Base-by-base conservation (phyloP, 2,797 vertebrate genomes). In the Okamejei kenojei region DNA sequence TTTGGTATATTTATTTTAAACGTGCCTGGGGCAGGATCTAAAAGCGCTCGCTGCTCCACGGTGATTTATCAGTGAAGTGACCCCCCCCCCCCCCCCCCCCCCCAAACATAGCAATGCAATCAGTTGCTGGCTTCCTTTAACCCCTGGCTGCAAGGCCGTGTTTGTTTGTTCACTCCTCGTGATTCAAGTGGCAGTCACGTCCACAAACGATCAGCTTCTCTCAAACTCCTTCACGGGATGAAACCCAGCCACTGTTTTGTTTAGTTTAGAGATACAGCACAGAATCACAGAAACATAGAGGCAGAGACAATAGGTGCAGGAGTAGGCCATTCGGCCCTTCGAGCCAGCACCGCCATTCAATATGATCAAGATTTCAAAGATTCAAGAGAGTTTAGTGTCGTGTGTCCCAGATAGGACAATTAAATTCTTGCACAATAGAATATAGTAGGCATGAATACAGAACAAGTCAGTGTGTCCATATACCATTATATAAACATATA, bases 1-100 rank as follows among this genome's bases (percentile, higher is more conserved):
- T 54, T 71, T 92, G 71, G 90, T 92, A 76, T 76, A 92, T 92
- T 92, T 92, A 76, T 92, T 92, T 92, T 92, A 92, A 92, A n/a
- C 90, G 15, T 74, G 90, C 90, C 90, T 76, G 90, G 9, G 35
- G 90, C 90, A 76, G 19, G 90, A 74, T 92, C 58, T 76, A 54
- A 76, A 92, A n/a, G 35, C 71, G 58, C 76, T 38, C n/a, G 71
- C 58, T 76, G 76, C 71, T 92, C 11, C 71, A 29, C 45, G 29
- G 90, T 92, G 35, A 92, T 76, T 92, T 54, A 92, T 92, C 90
- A 76, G 68, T 7, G 71, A 54, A 76, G 21, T 74, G 71, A 92
- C 10, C 71, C 90, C 21, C 90, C 78, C 78, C 65, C 29, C 10
- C 71, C 90, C 21, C 90, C 78, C 78, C 65, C 29, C 10, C 84